phyloP scores from a whole-genome alignment of 2,113 vertebrate genomes.

The Oncorhynchus masou region DNA sequence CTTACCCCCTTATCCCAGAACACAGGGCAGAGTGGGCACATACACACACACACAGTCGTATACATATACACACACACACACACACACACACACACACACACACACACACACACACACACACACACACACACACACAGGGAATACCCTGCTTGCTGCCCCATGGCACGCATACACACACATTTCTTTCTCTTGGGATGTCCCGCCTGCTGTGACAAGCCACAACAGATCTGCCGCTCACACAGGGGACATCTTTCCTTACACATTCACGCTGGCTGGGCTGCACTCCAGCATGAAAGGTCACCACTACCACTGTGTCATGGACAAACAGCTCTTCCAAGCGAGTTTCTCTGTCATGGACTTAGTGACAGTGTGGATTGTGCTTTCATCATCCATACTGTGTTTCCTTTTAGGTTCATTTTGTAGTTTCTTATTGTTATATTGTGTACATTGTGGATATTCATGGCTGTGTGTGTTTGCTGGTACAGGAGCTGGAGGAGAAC shows the following conservation, averaged over 20 bases:
- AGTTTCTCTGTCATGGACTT: slow-evolving; percentile 32
- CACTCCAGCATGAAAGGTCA: slow-evolving; percentile 48
- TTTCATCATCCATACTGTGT: neutral
- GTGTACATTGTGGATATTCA: neutral
- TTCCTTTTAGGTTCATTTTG: neutral
- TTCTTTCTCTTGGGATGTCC: neutral
- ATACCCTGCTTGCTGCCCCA: slow-evolving; percentile 11
- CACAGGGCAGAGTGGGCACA: neutral
- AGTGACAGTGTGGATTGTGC: neutral
- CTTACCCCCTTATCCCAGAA: slow-evolving; percentile 6
- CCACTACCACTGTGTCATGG: slow-evolving; percentile 39
- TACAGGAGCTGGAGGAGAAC: slow-evolving; percentile 94
- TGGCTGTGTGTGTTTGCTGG: slow-evolving; percentile 10
- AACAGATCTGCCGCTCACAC: neutral
- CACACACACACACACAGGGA: slow-evolving; percentile 2
- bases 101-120: neutral
- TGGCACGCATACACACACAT: neutral
- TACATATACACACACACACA: neutral
- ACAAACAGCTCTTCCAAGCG: slow-evolving; percentile 64
- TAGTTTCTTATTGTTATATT: no score
- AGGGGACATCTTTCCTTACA: slow-evolving; percentile 8
- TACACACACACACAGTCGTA: slow-evolving; percentile 3
- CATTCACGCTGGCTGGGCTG: neutral
- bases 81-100: neutral
- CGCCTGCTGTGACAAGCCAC: neutral